phyloP scores from a whole-genome alignment of 2,888 invertebrate genomes.

The Formica aserva region DNA sequence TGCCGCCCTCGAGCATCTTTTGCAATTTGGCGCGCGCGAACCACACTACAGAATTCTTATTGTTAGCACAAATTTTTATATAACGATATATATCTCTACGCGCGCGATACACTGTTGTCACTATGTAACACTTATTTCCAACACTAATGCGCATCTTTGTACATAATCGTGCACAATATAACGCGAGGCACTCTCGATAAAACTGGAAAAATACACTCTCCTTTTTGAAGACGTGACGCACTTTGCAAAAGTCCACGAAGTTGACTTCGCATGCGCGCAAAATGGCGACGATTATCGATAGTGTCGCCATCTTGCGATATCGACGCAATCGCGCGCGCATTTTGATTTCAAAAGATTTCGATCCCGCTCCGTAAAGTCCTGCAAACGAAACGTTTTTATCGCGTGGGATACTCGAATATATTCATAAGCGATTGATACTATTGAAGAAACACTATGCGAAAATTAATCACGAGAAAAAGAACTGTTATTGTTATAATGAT shows the following conservation, averaged over 20 bases:
- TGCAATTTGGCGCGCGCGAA: constrained; percentile 26
- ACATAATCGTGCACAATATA: constrained; percentile 14
- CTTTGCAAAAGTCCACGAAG: neutral
- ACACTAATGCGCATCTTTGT: neutral
- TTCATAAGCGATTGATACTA: constrained; percentile 41
- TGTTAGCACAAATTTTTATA: constrained; percentile 66
- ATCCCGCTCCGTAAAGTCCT: neutral
- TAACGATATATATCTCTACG: constrained; percentile 45
- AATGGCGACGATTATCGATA: neutral
- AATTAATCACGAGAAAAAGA: constrained; percentile 59
- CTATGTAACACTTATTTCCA: constrained; percentile 13
- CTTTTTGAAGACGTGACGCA: constrained; percentile 5
- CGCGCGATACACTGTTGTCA: neutral
- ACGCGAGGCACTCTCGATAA: neutral
- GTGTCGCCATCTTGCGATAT: neutral
- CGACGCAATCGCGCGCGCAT: neutral
- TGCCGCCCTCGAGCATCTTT: constrained; percentile 35
- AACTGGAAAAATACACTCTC: neutral
- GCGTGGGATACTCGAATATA: constrained; percentile 33
- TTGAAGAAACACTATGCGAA: constrained; percentile 37
- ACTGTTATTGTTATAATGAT: constrained; percentile 76
- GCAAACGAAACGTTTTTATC: neutral
- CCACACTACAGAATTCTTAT: constrained; percentile 20
- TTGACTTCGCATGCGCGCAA: neutral
- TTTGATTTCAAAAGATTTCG: neutral